Evolutionary conservation across 2,797 vertebrate genomes (phyloP).

Genomic region (Podargus strigoides): DNA sequence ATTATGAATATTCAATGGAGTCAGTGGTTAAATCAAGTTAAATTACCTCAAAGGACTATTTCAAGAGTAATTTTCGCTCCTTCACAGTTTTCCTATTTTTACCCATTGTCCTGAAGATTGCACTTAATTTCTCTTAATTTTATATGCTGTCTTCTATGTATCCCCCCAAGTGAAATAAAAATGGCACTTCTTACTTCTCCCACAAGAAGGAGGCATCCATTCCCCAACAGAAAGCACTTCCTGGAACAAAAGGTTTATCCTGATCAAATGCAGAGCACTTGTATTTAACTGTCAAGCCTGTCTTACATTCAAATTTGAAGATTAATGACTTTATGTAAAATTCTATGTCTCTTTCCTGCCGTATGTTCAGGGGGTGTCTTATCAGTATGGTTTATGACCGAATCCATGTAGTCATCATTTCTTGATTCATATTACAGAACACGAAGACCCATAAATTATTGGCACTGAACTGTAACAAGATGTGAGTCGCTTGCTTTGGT

Average conservation of each 20-base stretch:
- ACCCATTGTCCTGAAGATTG: background rate
- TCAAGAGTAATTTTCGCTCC: background rate
- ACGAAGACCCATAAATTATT: background rate
- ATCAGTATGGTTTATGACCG: background rate
- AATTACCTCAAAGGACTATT: background rate
- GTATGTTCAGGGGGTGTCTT: background rate
- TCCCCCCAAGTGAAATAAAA: background rate
- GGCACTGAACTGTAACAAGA: background rate
- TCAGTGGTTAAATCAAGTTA: background rate
- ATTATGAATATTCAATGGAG: background rate
- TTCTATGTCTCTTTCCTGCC: background rate
- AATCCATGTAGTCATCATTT: background rate
- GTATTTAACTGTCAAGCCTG: background rate
- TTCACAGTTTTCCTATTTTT: background rate
- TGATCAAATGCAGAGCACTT: background rate
- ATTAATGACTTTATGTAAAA: background rate
- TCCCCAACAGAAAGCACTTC: background rate
- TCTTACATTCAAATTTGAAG: background rate
- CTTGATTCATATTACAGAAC: background rate
- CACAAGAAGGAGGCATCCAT: background rate
- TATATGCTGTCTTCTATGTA: background rate
- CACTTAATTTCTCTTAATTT: background rate
- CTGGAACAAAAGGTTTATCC: background rate
- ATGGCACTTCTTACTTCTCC: background rate
- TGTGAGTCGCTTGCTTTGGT: background rate